Conservation (phyloP, 2,797 vertebrate genomes). For the Mus minutoides region DNA sequence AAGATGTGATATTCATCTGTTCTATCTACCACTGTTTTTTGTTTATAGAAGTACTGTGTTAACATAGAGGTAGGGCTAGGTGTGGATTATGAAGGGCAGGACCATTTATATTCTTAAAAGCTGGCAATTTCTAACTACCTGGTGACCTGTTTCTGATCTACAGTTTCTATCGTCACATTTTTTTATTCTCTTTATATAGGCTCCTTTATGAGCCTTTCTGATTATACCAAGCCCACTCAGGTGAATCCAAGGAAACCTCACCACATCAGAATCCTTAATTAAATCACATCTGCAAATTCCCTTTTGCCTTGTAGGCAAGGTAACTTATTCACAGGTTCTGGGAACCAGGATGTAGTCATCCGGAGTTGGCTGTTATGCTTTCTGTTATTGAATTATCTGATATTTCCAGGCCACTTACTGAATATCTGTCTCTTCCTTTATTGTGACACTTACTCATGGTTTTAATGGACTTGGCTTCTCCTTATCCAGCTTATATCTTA, state of each 20-base stretch:
- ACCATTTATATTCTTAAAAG: neutral
- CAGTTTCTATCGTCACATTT: neutral
- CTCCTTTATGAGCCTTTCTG: neutral
- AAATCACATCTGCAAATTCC: neutral
- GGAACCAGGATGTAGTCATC: neutral
- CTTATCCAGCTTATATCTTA: neutral
- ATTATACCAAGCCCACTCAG: neutral
- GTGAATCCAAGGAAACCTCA: neutral
- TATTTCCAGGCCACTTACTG: conserved; percentile 14
- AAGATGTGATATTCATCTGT: neutral
- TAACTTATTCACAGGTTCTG: neutral
- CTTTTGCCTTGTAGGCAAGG: neutral
- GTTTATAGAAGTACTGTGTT: neutral
- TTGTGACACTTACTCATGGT: neutral
- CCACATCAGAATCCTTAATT: neutral
- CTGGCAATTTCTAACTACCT: neutral
- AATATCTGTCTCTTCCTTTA: conserved; percentile 27
- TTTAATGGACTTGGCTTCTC: conserved; percentile 12
- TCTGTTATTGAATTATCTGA: neutral
- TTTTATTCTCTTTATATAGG: neutral
- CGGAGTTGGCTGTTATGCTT: neutral
- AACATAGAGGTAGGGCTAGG: too few relatives aligned
- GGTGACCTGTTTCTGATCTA: neutral
- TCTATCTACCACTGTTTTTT: neutral
- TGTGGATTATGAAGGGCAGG: neutral